phyloP scores from a whole-genome alignment of 2,797 vertebrate genomes.

The Limosa lapponica region DNA sequence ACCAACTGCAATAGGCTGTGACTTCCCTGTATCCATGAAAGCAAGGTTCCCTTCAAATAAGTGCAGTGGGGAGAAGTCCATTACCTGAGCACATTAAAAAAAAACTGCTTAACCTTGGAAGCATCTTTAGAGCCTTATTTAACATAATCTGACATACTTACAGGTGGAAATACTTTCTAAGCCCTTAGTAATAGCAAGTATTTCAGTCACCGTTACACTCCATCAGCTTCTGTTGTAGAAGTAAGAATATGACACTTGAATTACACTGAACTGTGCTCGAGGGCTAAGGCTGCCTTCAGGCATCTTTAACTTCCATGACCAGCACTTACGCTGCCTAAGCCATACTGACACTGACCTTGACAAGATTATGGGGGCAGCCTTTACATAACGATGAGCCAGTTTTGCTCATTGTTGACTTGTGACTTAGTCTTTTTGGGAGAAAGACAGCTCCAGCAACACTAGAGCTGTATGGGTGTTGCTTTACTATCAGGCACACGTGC shows the following conservation, averaged over 20 bases:
- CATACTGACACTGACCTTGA: background rate
- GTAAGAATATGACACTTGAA: slow-evolving; percentile 15
- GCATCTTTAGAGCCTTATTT: slow-evolving; percentile 33
- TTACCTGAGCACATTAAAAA: background rate
- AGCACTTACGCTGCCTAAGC: background rate
- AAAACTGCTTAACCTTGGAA: background rate
- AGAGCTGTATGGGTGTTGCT: background rate
- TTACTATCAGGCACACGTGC: background rate
- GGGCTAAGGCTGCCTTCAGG: background rate
- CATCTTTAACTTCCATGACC: background rate
- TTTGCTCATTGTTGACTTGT: background rate
- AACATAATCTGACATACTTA: slow-evolving; percentile 34
- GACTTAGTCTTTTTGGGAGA: background rate
- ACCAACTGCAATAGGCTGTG: background rate
- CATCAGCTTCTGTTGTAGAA: slow-evolving; percentile 33
- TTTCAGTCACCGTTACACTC: slow-evolving; percentile 20
- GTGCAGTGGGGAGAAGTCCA: background rate
- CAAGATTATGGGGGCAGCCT: background rate
- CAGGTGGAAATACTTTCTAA: slow-evolving; percentile 44
- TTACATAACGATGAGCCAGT: background rate
- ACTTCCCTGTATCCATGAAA: background rate
- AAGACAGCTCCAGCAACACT: background rate
- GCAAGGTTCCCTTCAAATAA: background rate
- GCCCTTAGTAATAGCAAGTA: background rate
- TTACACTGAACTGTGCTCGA: background rate